Evolutionary conservation across 2,797 vertebrate genomes (phyloP), one percentile per base, ranked within the genome.

Genomic region (Malacoraja senta): DNA sequence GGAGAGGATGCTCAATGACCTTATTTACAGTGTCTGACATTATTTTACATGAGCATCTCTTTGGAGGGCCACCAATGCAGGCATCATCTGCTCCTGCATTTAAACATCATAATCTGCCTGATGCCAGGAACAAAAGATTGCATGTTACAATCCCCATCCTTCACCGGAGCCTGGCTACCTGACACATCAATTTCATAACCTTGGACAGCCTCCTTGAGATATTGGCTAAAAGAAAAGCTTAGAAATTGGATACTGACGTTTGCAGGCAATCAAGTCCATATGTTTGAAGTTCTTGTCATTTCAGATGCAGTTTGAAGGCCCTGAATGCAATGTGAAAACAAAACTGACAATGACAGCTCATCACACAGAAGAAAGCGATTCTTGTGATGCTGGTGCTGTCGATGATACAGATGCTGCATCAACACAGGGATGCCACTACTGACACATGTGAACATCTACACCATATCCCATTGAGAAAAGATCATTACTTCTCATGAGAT

Each of bases 161-260:
- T 92, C 35, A 17, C 6, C 12, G 29, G 26, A 53, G 71, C 26
- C 6, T 29, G 44, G 38, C 29, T 38, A 10, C 26, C 44, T 76
- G 90, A 92, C 26, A 17, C 38, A 58, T 76, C 38, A 74, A 92
- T 74, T 74, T 76, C 90, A 74, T 17, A 92, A 29, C 38, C 38
- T 76, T 21, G 10, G 24, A 53, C 38, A 91, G 15, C 68, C 71
- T 53, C 35, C 19, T 74, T 8, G 71, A 76, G 38, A 92, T 58
- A 19, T 76, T 74, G 71, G 68, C 74, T 53, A 58, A 92, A 76
- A 76, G 38, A 53, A 76, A 92, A 44, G 71, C 12, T 71, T n/a
- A 92, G 90, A 92, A 92, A 76, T 53, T 92, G 65, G 68, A 92
- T 76, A 92, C 44, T 26, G 76, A 92, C 38, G 58, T 92, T 58